These are phyloP conservation scores for Drosophila parvula DNA, from an alignment of 1,140 invertebrate species.

Conservation along the genomic window DNA sequence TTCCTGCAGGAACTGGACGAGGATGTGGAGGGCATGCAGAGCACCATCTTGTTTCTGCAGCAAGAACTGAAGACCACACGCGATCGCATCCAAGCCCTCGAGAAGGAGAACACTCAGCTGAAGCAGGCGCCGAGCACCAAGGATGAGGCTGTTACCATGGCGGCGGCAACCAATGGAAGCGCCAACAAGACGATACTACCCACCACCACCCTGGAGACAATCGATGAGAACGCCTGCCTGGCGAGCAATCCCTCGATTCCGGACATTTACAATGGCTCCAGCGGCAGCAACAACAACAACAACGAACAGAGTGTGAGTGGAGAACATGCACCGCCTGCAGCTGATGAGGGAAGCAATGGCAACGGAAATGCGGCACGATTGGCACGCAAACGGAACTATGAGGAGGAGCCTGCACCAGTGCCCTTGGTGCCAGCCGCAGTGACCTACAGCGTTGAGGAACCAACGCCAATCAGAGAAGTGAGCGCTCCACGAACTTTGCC, in stretches of 20 bases:
- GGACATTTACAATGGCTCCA: slow-evolving; percentile 62
- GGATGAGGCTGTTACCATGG: slow-evolving; percentile 16
- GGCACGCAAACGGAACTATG: slow-evolving; percentile 78
- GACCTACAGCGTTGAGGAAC: slow-evolving; percentile 37
- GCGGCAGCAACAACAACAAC: slow-evolving; percentile 21
- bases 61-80: slow-evolving; percentile 93
- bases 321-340: slow-evolving; percentile 11
- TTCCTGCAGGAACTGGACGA: slow-evolving; percentile 98
- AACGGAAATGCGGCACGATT: slow-evolving; percentile 60
- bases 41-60: slow-evolving; percentile 96
- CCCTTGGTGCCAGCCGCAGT: slow-evolving; percentile 10
- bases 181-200: slow-evolving; percentile 12
- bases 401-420: slow-evolving; percentile 44
- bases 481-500: slow-evolving; percentile 69
- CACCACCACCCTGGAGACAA: slow-evolving; percentile 66
- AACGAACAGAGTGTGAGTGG: slow-evolving; percentile 41
- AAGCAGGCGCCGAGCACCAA: slow-evolving; percentile 35
- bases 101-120: slow-evolving; percentile 74
- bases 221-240: slow-evolving; percentile 49
- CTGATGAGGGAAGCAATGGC: slow-evolving; percentile 53
- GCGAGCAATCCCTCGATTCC: slow-evolving; percentile 23
- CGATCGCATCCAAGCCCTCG: slow-evolving; percentile 85
- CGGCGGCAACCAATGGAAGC: slow-evolving; percentile 40
- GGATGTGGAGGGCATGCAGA: slow-evolving; percentile 99
- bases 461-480: slow-evolving; percentile 46